Conservation (phyloP, 2,113 vertebrate species). For the Chauna torquata region DNA sequence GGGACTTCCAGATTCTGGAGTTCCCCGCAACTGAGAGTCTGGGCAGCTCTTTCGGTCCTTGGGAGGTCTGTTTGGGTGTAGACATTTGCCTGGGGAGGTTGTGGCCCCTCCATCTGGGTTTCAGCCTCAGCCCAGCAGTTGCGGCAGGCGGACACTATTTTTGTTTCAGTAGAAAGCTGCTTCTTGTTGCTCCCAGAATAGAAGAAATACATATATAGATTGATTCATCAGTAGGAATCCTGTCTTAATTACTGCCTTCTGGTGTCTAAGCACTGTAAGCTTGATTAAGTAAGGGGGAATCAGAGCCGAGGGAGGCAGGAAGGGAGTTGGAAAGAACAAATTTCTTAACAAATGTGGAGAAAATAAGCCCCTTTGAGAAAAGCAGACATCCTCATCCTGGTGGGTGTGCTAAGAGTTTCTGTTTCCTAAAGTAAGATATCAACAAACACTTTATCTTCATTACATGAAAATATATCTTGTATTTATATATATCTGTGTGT, state of each 20-base stretch:
- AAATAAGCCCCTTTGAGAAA: not conserved
- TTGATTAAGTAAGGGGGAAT: conserved; percentile 21
- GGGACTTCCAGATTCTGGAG: no score
- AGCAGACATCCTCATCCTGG: not conserved
- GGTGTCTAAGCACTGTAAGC: not conserved
- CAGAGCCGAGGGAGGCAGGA: conserved; percentile 1
- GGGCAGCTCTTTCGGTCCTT: no score
- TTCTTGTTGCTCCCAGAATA: no score
- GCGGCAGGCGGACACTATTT: no score
- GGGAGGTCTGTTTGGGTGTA: no score
- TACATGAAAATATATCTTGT: not conserved
- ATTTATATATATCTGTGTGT: not conserved
- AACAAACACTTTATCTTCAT: not conserved
- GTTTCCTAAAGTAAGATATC: not conserved
- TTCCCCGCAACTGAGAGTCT: no score
- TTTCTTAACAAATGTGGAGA: not conserved
- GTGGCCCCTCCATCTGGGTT: no score
- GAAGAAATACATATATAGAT: not conserved
- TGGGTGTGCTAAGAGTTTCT: not conserved
- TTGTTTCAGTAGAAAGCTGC: no score
- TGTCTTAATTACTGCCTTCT: not conserved
- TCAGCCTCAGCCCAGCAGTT: no score
- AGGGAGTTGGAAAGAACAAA: not conserved
- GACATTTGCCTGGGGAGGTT: no score
- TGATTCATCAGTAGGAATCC: not conserved